phyloP scores from a whole-genome alignment of 2,797 vertebrate genomes.

The Danio choprae region DNA sequence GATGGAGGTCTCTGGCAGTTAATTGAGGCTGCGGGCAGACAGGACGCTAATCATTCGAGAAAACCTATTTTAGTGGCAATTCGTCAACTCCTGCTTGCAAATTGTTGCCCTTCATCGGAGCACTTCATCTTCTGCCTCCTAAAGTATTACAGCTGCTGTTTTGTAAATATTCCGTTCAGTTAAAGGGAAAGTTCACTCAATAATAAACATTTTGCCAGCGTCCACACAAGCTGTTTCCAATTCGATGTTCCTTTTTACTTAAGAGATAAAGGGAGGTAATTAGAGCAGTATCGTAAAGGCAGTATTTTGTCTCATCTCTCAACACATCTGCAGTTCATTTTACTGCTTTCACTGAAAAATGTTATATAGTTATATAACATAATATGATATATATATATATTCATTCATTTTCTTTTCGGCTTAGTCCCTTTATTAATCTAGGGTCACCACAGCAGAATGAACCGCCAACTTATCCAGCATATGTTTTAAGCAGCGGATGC shows the following conservation, averaged over 20 bases:
- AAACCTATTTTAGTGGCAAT: slow-evolving; percentile 32
- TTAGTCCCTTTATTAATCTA: no score
- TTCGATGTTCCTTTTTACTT: not conserved
- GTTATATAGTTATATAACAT: no score
- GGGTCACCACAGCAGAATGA: no score
- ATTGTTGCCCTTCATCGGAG: slow-evolving; percentile 30
- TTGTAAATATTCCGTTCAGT: slow-evolving; percentile 5
- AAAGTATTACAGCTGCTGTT: slow-evolving; percentile 27
- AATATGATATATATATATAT: no score
- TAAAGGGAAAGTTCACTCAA: not conserved
- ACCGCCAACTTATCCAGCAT: no score
- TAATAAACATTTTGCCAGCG: not conserved
- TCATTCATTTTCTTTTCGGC: no score
- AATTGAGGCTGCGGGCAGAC: slow-evolving; percentile 45
- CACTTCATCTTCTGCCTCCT: slow-evolving; percentile 32
- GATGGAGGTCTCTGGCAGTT: slow-evolving; percentile 38
- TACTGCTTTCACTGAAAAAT: no score
- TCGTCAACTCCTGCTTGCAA: slow-evolving; percentile 31
- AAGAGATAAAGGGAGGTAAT: not conserved
- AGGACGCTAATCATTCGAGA: slow-evolving; percentile 31
- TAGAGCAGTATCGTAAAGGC: no score
- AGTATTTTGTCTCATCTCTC: no score
- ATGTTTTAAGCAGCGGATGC: no score
- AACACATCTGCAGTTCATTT: no score
- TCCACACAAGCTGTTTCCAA: not conserved